phyloP scores from a whole-genome alignment of 1,140 invertebrate genomes.

The Dendrolimus kikuchii region DNA sequence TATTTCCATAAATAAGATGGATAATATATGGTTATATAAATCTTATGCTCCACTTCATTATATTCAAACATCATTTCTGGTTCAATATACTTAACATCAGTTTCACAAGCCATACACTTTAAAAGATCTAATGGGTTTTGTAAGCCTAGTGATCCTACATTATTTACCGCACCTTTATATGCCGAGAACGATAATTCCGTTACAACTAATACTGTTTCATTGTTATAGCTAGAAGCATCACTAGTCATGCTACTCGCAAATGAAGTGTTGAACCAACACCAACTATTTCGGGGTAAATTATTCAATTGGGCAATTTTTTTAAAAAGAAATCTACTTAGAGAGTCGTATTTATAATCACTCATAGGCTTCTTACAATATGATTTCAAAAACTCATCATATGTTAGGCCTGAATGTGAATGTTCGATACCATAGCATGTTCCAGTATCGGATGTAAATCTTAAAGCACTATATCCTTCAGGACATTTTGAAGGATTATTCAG shows the following conservation, averaged over 20 bases:
- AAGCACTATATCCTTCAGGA: constrained; percentile 42
- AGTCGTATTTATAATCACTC: constrained; percentile 24
- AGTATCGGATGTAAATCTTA: constrained; percentile 40
- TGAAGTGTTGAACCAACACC: constrained; percentile 45
- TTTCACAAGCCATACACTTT: constrained; percentile 50
- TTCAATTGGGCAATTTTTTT: constrained; percentile 40
- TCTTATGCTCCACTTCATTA: constrained; percentile 24
- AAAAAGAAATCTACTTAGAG: constrained; percentile 39
- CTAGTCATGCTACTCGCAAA: background rate
- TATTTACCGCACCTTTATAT: constrained; percentile 35
- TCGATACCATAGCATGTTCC: constrained; percentile 51
- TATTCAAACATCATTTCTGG: constrained; percentile 49
- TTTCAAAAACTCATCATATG: constrained; percentile 34
- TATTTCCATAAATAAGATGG: constrained; percentile 57
- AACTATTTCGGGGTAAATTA: constrained; percentile 26
- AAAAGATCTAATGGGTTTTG: constrained; percentile 18
- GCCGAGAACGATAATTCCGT: background rate
- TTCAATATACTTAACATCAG: constrained; percentile 33
- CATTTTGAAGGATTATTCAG: constrained; percentile 41
- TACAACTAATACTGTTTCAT: background rate
- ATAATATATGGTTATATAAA: constrained; percentile 50
- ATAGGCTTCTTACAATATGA: constrained; percentile 39
- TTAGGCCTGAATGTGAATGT: constrained; percentile 21
- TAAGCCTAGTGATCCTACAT: constrained; percentile 32
- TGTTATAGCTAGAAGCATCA: background rate